Evolutionary conservation across 2,888 invertebrate species (phyloP).

Genomic region (Andrena camellia): DNA sequence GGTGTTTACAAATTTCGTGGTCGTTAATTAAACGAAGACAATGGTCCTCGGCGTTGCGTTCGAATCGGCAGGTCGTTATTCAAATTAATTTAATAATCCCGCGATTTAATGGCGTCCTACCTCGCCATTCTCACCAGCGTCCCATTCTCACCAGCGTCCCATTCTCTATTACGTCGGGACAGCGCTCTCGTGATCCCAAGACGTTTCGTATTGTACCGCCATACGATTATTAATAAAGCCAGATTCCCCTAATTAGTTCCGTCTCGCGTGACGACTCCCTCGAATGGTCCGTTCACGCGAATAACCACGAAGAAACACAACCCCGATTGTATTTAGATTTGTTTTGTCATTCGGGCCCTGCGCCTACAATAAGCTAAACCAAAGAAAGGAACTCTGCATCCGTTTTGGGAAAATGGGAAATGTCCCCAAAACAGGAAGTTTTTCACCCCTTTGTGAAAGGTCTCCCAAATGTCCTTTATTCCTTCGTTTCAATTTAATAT

Average conservation of each 20-base stretch:
- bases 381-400: not conserved
- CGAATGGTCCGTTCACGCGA: slow-evolving; percentile 19
- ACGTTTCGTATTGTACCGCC: slow-evolving; percentile 32
- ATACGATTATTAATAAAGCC: slow-evolving; percentile 48
- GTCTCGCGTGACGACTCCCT: not conserved
- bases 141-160: slow-evolving; percentile 17
- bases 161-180: slow-evolving; percentile 23
- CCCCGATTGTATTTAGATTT: slow-evolving; percentile 16
- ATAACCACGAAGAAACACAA: slow-evolving; percentile 48
- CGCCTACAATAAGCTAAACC: not conserved
- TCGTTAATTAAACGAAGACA: slow-evolving; percentile 61
- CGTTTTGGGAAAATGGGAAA: not conserved
- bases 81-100: slow-evolving; percentile 63
- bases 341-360: not conserved
- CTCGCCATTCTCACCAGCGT: not conserved
- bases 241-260: slow-evolving; percentile 43
- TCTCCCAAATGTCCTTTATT: too few relatives aligned
- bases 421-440: too few relatives aligned
- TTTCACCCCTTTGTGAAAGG: too few relatives aligned
- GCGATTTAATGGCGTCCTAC: slow-evolving; percentile 35
- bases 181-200: slow-evolving; percentile 4
- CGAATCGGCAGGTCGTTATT: slow-evolving; percentile 56
- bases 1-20: slow-evolving; percentile 27
- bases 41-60: slow-evolving; percentile 30
- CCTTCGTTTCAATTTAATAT: too few relatives aligned